These are phyloP conservation scores for Lissocephala sabroskyi DNA, from an alignment of 2,888 invertebrate genomes.

Conservation along the genomic window DNA sequence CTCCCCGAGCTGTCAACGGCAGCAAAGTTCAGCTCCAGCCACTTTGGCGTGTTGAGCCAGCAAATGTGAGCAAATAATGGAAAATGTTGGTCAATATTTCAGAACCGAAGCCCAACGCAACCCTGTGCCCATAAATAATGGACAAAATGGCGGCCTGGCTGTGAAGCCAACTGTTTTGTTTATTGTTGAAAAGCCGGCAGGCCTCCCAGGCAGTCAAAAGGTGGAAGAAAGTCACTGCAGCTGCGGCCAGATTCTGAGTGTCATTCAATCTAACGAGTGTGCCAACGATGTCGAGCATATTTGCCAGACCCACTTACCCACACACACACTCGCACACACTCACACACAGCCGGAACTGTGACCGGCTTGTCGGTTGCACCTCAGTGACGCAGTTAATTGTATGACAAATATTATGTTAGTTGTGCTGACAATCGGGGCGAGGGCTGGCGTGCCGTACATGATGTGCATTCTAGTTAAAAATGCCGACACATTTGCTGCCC, in stretches of 20 bases:
- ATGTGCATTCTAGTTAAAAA: slow-evolving; percentile 9
- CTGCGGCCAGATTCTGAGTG: too few relatives aligned
- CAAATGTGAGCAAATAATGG: slow-evolving; percentile 40
- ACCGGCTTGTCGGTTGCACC: not conserved
- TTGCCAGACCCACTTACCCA: too few relatives aligned
- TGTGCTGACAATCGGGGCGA: not conserved
- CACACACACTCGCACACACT: not conserved
- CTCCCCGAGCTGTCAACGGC: slow-evolving; percentile 33
- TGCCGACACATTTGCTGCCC: slow-evolving; percentile 8
- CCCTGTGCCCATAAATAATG: slow-evolving; percentile 40
- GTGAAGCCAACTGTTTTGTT: slow-evolving; percentile 43
- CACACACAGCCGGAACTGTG: not conserved
- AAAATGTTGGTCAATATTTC: slow-evolving; percentile 52
- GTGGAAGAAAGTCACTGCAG: too few relatives aligned
- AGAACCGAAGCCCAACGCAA: slow-evolving; percentile 29
- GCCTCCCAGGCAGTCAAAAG: too few relatives aligned
- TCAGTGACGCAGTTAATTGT: slow-evolving; percentile 30
- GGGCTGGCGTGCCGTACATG: not conserved
- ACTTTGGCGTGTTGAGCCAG: slow-evolving; percentile 32
- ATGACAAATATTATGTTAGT: slow-evolving; percentile 30
- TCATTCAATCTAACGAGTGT: too few relatives aligned
- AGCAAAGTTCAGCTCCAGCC: slow-evolving; percentile 16
- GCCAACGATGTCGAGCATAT: too few relatives aligned
- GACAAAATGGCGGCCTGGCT: slow-evolving; percentile 28
- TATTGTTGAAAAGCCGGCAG: too few relatives aligned